Base-by-base conservation (phyloP, 2,797 vertebrate genomes). In the Paratrypauchen microcephalus region DNA sequence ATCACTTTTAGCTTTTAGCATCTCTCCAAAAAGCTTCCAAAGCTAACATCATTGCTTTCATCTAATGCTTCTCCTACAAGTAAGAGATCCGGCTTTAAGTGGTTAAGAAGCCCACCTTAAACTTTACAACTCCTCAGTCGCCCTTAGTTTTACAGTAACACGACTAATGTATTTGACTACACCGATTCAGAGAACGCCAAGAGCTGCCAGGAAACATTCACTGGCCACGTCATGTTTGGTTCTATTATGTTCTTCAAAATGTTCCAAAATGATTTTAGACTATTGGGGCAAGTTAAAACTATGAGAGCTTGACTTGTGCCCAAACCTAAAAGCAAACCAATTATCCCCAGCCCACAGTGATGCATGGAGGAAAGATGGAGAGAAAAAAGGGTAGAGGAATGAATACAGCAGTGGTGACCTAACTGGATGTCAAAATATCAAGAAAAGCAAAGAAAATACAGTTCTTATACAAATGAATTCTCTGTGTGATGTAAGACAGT, bases 51-150 rank as follows among this genome's bases (percentile, higher is more conserved):
- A 77, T 84, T 74, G 62, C 75, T 73, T 70, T 69, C 76, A 71
- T 76, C 66, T 79, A 80, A 84, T 84, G 73, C 78, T 71, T 70
- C 26, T 24, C 65, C 67, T 62, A 26, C 69, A 77, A 77, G 72
- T 45, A 80, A 77, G 32, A 50, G 72, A 74, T 72, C 26, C 0
- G 55, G 69, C 80, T 80, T 50, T 88, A 84, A 88, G 84, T 84
- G 80, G 82, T 66, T 66, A 50, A 77, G 78, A 84, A 36, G 75
- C 82, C 79, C 54, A 45, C 70, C 79, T 85, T 72, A 83, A 84
- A 85, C 71, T 89, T 92, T 89, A 91, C 90, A 88, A 77, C 76
- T 86, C 89, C 81, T 77, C 70, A 83, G 88, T 79, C 88, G 26
- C 50, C 78, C 65, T 13, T 36, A 72, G 48, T 69, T 82, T 87